Evolutionary conservation across 2,797 vertebrate genomes (phyloP).

Genomic region (Poeciliopsis presidionis): DNA sequence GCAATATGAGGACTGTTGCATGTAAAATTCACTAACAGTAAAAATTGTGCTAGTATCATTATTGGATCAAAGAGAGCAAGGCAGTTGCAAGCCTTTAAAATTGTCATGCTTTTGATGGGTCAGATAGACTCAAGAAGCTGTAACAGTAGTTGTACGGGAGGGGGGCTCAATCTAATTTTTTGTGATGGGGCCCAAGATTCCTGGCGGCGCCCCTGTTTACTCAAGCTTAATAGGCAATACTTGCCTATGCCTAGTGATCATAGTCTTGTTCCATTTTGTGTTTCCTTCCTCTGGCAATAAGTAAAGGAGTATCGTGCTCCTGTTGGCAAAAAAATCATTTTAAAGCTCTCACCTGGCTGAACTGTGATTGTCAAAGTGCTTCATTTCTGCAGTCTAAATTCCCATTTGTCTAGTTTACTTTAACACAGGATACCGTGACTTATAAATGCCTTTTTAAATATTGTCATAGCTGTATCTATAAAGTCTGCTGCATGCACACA

Average conservation of each 20-base stretch:
- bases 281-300: conserved; percentile 26
- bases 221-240: not conserved
- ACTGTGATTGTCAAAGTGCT: conserved; percentile 8
- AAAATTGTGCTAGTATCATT: too few species aligned
- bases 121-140: too few species aligned
- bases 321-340: conserved; percentile 8
- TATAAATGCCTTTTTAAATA: conserved; percentile 43
- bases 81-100: too few species aligned
- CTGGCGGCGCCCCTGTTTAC: not conserved
- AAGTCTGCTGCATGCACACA: conserved; percentile 12
- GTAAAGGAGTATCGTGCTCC: conserved; percentile 5
- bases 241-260: conserved; percentile 23
- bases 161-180: too few species aligned
- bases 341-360: conserved; percentile 14
- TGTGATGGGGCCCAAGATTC: too few species aligned
- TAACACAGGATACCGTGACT: conserved; percentile 40
- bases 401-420: conserved; percentile 32
- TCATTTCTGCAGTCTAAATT: not conserved
- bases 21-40: too few species aligned
- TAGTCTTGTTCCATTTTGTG: conserved; percentile 29
- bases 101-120: too few species aligned
- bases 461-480: conserved; percentile 56
- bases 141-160: too few species aligned
- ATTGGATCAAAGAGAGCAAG: too few species aligned
- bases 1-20: too few species aligned